Base-by-base conservation (phyloP, 1,140 invertebrate species). In the Scaptomyza graminum region DNA sequence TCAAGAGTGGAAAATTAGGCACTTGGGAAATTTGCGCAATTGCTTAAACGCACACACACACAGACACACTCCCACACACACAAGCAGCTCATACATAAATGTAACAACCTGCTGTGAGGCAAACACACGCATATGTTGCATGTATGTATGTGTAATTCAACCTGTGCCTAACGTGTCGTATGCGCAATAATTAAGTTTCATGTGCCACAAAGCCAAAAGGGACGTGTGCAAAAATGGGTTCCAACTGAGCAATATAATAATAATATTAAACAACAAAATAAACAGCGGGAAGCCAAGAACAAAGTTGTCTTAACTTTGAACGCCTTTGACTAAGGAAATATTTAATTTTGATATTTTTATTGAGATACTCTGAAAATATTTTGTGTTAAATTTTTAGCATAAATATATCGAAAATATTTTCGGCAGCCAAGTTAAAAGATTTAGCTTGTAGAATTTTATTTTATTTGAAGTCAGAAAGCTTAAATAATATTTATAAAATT, bases 11-110 rank as follows among this genome's bases (percentile, higher is more conserved):
- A 51, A 62, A 63, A 76, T 73, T 52, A 73, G 70, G 39, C 74
- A 74, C 74, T 60, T 68, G 74, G 74, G 74, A 76, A 76, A 76
- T 76, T 76, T 76, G 70, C 52, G 49, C 51, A 68, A 73, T 57
- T 67, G 74, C 57, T 43, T 18, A 62, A 61, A 60, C 31, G 1
- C 31, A 34, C 31, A 28, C 1, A 28, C 25, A 28, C 25, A 34
- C 8, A 9, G 6, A 34, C 34, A n/a, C n/a, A n/a, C n/a, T n/a
- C n/a, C n/a, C 31, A 28, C 1, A 28, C 25, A 28, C 25, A 34
- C 8, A 9, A 6, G 9, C 34, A 59, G 49, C 46, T 63, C 74
- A 76, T 73, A 73, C 68, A 76, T 73, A 76, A 72, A 46, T 25
- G 13, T 49, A 52, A 34, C 47, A 66, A 46, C n/a, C 46, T 47